Evolutionary conservation across 92 coral and sea anemone species (phyloP).

Genomic region (Bergia sp.): DNA sequence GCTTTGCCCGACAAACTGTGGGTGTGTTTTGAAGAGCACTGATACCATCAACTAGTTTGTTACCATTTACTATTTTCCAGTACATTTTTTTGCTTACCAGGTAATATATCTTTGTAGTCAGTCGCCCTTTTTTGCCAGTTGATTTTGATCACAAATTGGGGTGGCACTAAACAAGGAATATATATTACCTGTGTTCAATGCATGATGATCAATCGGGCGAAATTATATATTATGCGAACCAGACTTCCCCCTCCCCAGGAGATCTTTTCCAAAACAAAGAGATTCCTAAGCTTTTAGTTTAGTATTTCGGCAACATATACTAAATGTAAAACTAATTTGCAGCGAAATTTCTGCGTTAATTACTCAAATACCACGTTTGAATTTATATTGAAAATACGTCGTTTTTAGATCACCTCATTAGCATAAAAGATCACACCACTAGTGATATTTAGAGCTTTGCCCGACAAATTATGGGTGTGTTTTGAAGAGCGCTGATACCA

Average conservation of each 20-base stretch:
- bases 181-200: background rate
- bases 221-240: background rate
- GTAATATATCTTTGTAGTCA: background rate
- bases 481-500: background rate
- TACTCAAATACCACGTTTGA: background rate
- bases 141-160: background rate
- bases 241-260: background rate
- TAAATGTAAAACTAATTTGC: background rate
- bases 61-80: background rate
- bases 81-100: background rate
- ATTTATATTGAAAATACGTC: background rate
- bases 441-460: background rate
- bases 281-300: background rate
- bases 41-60: background rate
- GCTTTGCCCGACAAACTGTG: background rate
- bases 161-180: background rate
- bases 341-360: background rate
- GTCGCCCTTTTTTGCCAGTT: background rate
- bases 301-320: background rate
- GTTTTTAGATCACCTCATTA: background rate
- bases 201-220: background rate
- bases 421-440: too few species aligned
- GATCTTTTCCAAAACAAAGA: background rate
- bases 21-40: background rate
- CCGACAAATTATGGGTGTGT: background rate